Evolutionary conservation across 2,797 vertebrate species (phyloP).

Genomic region (Falco rusticolus): DNA sequence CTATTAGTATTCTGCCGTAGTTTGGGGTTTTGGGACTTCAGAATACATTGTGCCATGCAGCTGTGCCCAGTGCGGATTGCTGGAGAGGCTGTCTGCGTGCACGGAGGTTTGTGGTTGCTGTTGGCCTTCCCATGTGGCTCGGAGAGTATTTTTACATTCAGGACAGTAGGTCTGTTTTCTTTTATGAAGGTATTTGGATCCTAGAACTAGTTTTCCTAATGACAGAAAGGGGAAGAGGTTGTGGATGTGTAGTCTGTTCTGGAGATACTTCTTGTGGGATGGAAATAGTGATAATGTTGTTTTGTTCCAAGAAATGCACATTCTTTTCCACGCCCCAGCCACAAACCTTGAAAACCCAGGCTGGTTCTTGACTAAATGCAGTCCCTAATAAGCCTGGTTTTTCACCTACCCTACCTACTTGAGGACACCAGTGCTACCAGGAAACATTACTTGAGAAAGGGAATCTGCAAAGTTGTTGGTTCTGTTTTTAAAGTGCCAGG

Average conservation of each 20-base stretch:
- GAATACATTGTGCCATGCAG: accelerated
- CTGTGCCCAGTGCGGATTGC: not conserved
- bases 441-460: not conserved
- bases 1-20: not conserved
- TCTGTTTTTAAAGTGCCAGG: not conserved
- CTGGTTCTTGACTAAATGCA: not conserved
- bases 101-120: not conserved
- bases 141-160: not conserved
- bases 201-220: not conserved
- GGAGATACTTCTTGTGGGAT: not conserved
- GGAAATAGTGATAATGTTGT: not conserved
- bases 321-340: not conserved
- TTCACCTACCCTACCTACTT: not conserved
- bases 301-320: not conserved
- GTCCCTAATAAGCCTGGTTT: not conserved
- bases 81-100: not conserved
- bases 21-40: not conserved
- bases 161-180: not conserved
- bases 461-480: not conserved
- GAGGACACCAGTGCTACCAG: not conserved
- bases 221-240: not conserved
- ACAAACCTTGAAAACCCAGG: not conserved
- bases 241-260: not conserved
- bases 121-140: not conserved
- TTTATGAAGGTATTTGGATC: not conserved